phyloP scores from a whole-genome alignment of 2,113 vertebrate species.

The Casuarius casuarius region DNA sequence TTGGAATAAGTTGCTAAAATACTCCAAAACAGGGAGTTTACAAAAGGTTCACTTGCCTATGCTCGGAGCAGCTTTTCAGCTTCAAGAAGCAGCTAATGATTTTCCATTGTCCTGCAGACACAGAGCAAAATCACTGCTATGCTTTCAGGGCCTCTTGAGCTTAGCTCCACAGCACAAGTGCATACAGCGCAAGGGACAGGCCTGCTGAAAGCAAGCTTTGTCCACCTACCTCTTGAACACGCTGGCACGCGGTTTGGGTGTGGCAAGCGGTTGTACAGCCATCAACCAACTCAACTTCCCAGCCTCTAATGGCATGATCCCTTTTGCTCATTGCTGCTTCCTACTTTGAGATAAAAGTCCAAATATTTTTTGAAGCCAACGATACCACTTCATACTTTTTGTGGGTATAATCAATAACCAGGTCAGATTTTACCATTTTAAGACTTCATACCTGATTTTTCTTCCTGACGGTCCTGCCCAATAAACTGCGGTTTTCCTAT shows the following conservation, averaged over 20 bases:
- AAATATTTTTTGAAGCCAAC: not conserved
- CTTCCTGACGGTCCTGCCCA: not conserved
- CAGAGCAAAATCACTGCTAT: not conserved
- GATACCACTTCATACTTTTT: not conserved
- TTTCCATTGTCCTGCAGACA: not conserved
- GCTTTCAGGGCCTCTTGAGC: not conserved
- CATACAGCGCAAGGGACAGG: not conserved
- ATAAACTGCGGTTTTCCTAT: not conserved
- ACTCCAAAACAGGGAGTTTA: constrained; percentile 14
- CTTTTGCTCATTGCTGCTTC: not conserved
- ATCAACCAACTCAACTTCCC: not conserved
- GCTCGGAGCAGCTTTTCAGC: not conserved
- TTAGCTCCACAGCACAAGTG: constrained; percentile 14
- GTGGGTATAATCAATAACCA: not conserved
- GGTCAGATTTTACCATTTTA: not conserved
- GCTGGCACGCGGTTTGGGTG: not conserved
- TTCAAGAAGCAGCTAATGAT: not conserved
- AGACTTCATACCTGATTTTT: not conserved
- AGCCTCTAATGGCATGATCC: not conserved
- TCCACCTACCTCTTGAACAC: not conserved
- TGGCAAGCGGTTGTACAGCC: not conserved
- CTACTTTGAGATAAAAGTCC: not conserved
- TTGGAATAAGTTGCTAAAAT: constrained; percentile 7
- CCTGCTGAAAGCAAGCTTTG: constrained; percentile 4
- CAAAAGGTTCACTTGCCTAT: not conserved